Conservation (phyloP, 2,113 vertebrate species). For the Boulengeromyrus knoepffleri region DNA sequence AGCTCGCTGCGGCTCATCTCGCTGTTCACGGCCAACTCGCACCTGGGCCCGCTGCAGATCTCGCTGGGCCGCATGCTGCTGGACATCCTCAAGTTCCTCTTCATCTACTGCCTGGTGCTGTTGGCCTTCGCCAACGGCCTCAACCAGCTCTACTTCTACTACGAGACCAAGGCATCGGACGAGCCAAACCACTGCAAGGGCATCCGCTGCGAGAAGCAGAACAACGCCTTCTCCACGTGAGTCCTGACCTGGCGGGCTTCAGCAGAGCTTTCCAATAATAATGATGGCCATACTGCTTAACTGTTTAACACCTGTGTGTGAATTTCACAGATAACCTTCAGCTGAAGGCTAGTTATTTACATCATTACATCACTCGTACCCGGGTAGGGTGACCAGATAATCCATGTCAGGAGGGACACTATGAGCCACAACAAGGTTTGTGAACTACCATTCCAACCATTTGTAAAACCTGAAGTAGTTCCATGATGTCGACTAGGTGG, state of each 20-base stretch:
- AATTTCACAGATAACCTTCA: background rate
- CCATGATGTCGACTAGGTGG: background rate
- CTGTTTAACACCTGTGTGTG: background rate
- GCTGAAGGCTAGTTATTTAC: background rate
- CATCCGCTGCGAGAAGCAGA: conserved; percentile 75
- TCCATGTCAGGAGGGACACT: background rate
- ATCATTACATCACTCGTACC: background rate
- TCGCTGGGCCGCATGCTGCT: conserved; percentile 81
- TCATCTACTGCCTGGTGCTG: conserved; percentile 83
- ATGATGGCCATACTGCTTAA: background rate
- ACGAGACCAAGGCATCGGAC: conserved; percentile 75
- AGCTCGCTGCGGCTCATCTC: conserved; percentile 82
- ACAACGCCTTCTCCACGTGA: conserved; percentile 63
- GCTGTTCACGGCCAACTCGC: conserved; percentile 84
- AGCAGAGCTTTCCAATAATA: background rate
- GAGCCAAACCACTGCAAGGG: conserved; percentile 85
- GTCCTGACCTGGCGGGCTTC: background rate
- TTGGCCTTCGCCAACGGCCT: conserved; percentile 81
- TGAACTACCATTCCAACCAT: too few species aligned
- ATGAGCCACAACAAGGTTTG: background rate
- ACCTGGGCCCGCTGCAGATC: conserved; percentile 82
- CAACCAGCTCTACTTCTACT: conserved; percentile 85
- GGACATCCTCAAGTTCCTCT: conserved; percentile 83
- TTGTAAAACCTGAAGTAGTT: background rate
- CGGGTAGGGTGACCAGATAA: background rate